These are phyloP conservation scores for Papilio polytes DNA, from an alignment of 1,140 invertebrate genomes.

Conservation along the genomic window DNA sequence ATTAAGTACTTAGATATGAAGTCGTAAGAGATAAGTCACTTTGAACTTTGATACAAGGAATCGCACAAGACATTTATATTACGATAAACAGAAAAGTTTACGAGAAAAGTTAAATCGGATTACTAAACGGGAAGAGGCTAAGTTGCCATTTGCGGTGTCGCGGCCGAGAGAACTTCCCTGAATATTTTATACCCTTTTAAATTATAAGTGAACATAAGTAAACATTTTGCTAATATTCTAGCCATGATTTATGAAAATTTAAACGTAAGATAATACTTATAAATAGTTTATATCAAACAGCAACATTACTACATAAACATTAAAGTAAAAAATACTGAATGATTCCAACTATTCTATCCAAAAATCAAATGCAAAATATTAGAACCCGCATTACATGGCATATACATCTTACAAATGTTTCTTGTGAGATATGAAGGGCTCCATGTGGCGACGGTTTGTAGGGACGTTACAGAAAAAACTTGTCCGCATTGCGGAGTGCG, in stretches of 20 bases:
- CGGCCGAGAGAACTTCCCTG: background rate
- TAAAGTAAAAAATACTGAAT: too few species aligned
- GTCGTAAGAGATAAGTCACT: too few species aligned
- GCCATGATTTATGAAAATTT: too few species aligned
- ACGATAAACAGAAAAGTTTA: constrained; percentile 7
- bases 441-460: background rate
- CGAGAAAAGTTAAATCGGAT: constrained; percentile 18
- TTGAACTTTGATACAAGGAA: background rate
- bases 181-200: background rate
- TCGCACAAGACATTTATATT: background rate
- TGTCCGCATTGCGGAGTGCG: constrained; percentile 3
- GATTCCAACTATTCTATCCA: too few species aligned
- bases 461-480: background rate
- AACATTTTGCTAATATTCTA: too few species aligned
- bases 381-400: too few species aligned
- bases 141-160: constrained; percentile 5
- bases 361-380: too few species aligned
- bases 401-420: background rate
- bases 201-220: background rate
- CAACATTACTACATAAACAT: too few species aligned
- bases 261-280: too few species aligned
- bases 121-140: constrained; percentile 2
- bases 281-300: too few species aligned
- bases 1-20: background rate
- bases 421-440: constrained; percentile 12